Evolutionary conservation across 2,888 invertebrate species (phyloP), one percentile per base, ranked within the genome.

Genomic region (Drosophila borborema): DNA sequence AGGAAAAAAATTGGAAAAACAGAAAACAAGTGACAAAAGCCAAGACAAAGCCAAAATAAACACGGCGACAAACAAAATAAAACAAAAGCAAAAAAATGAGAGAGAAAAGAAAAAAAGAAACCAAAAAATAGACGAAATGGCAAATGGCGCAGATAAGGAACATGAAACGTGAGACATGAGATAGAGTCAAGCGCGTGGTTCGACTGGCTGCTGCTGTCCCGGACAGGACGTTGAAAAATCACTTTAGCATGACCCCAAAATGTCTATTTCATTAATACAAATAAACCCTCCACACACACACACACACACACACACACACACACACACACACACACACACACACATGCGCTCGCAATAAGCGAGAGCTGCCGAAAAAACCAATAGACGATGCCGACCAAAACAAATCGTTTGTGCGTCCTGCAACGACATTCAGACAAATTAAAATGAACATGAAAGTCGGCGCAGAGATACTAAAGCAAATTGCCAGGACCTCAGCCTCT

Each of bases 211-310:
- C 28, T 16, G 54, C 54, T 61, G 63, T 51, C 48, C 54, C 38
- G 51, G 80, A 55, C 70, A 51, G 77, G 91, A 90, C 91, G 67
- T 90, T 90, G 90, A 90, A 91, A 91, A 91, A 91, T 90, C 90
- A 90, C 89, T 91, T 86, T 86, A 85, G 87, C 80, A 84, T 89
- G 90, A 91, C 91, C 90, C 85, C 80, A 90, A 90, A 89, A 88
- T 85, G 85, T 89, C 88, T 78, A 91, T 89, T 89, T 86, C 89
- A 91, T 90, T 90, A 89, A 90, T 88, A 89, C 82, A 86, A 87
- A 86, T 81, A 90, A 84, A 84, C 74, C 86, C 73, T 54, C 71
- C 66, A 77, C 56, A 46, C 40, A 40, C 64, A 36, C 53, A 36
- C 36, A 36, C 49, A n/a, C n/a, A n/a, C n/a, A n/a, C n/a, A n/a